Base-by-base conservation (phyloP, 2,113 vertebrate species). In the Alouatta palliata region DNA sequence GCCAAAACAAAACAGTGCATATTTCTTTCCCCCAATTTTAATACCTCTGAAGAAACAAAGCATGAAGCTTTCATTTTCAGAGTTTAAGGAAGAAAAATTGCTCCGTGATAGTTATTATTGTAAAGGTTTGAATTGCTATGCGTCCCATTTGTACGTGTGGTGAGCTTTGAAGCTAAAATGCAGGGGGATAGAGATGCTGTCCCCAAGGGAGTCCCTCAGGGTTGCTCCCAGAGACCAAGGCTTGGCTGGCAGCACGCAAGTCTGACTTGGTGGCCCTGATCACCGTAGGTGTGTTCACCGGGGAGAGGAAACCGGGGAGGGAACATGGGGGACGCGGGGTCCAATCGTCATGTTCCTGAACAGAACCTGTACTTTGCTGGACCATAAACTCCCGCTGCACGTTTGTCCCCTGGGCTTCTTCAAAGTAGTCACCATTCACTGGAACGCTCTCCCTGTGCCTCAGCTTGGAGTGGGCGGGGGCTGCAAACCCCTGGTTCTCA, bases 391-490 rank as follows among this genome's bases (percentile, higher is more conserved):
- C 30, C 14, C 5, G 8, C 10, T 0, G 0, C 25, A 45, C 6
- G 4, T 93, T n/a, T 30, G 10, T 84, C 10, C 35, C 49, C 37
- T 0, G 8, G 19, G 7, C 7, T 5, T 25, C 49, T 32, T 32
- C 54, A 58, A 2, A 9, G 6, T 45, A 14, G 8, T 0, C 8
- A 4, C 8, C 5, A 2, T 8, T 16, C 35, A 3, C 1, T 2
- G 9, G 35, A 40, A 12, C 20, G 21, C 6, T 32, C 45, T 27
- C n/a, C 1, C 5, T 27, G 54, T 3, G 5, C 19, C 25, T 70
- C n/a, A 21, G 27, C 21, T 6, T 23, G 6, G 16, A 5, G 40
- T 25, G 30, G 35, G 16, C 27, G 21, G 27, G n/a, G 81, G 10
- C 27, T 30, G 54, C 30, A 86, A 43, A 37, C 13, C 14, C 25